These are phyloP conservation scores for Plotosus lineatus DNA, from an alignment of 2,113 vertebrate genomes.

Conservation along the genomic window DNA sequence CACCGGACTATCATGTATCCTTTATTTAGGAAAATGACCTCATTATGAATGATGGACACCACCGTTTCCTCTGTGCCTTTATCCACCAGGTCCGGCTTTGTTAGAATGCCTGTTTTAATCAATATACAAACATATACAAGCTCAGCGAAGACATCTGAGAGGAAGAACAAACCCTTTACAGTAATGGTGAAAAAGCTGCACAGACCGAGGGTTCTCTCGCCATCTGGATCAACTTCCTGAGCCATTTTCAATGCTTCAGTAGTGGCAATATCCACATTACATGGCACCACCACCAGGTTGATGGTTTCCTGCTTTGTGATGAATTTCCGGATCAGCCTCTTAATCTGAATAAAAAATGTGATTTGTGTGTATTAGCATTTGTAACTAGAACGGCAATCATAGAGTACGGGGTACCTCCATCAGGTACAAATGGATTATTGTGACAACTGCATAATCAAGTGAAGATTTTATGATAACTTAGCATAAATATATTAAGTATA, in stretches of 20 bases:
- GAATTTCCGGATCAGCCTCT: slow-evolving; percentile 73
- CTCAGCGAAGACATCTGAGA: neutral
- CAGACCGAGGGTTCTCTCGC: slow-evolving; percentile 84
- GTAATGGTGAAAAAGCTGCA: neutral
- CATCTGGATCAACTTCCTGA: slow-evolving; percentile 80
- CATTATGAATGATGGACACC: slow-evolving; percentile 76
- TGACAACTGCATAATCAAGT: no score
- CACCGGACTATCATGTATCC: slow-evolving; percentile 92
- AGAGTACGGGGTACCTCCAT: no score
- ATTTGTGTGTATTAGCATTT: no score
- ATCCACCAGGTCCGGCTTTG: slow-evolving; percentile 88
- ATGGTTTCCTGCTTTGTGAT: slow-evolving; percentile 85
- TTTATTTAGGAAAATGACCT: slow-evolving; percentile 77
- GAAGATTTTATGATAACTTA: no score
- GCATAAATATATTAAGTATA: no score
- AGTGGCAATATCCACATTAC: slow-evolving; percentile 89
- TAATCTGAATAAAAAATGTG: slow-evolving; percentile 79
- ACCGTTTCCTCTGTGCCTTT: slow-evolving; percentile 76
- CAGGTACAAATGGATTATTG: no score
- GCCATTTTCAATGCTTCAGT: slow-evolving; percentile 91
- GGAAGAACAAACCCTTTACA: neutral
- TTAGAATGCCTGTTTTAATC: slow-evolving; percentile 79
- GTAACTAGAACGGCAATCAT: no score
- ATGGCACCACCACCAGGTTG: slow-evolving; percentile 84
- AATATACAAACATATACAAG: neutral